A percentile compares a stretch with the other conserved stretches of the same genome.
phyloP scores from a whole-genome alignment of 2,113 vertebrate species.

The Crocuta crocuta region DNA sequence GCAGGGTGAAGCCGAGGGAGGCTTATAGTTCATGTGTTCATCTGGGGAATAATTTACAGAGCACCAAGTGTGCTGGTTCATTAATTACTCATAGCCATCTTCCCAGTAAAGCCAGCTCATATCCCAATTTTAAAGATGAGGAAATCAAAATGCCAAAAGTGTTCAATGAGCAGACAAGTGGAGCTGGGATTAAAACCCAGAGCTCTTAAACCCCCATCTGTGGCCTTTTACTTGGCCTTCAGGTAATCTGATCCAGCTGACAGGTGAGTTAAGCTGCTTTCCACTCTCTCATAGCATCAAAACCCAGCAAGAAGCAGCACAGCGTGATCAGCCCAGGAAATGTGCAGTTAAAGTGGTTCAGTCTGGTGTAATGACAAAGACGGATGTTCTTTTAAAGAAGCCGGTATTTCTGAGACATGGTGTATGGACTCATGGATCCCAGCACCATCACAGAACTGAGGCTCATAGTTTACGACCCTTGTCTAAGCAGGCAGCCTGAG shows the following conservation, averaged over 20 bases:
- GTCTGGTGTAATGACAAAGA: neutral
- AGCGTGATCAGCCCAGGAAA: neutral
- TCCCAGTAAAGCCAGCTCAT: constrained; percentile 56
- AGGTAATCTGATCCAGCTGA: constrained; percentile 19
- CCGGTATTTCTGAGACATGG: neutral
- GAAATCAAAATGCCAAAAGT: constrained; percentile 52
- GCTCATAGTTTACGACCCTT: constrained; percentile 24
- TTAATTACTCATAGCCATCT: constrained; percentile 14
- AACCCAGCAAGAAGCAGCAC: neutral
- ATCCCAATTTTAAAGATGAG: constrained; percentile 71
- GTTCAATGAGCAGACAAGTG: neutral
- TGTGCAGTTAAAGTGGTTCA: neutral
- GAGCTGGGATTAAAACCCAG: constrained; percentile 34
- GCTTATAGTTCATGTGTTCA: neutral
- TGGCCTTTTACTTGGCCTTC: neutral
- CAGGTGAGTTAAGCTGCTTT: neutral
- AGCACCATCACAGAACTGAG: neutral
- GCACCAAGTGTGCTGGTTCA: neutral
- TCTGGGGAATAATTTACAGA: neutral
- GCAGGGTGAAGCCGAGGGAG: neutral
- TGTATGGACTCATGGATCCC: neutral
- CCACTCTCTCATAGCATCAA: neutral
- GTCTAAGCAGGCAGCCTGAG: neutral
- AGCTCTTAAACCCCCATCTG: neutral
- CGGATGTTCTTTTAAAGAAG: neutral